Conservation (phyloP, 2,888 invertebrate genomes). For the Hylaea fasciaria region DNA sequence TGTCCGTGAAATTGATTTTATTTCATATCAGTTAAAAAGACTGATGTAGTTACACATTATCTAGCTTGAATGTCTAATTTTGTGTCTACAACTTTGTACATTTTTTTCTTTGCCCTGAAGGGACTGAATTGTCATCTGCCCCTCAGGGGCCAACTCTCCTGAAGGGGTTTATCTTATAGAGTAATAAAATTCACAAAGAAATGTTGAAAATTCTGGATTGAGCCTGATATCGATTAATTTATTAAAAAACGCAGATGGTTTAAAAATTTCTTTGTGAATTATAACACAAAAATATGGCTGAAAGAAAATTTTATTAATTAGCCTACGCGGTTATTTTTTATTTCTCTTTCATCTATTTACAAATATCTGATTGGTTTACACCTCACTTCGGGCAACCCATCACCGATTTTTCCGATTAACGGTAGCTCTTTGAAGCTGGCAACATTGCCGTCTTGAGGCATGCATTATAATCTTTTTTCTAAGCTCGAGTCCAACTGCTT, state of each 20-base stretch:
- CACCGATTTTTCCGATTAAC: constrained; percentile 45
- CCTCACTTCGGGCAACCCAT: constrained; percentile 42
- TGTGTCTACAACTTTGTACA: constrained; percentile 4
- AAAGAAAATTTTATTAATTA: constrained; percentile 50
- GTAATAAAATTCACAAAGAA: constrained; percentile 24
- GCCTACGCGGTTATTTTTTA: constrained; percentile 28
- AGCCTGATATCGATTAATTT: not conserved
- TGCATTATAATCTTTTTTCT: constrained; percentile 44
- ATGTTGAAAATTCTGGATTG: not conserved
- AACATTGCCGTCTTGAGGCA: constrained; percentile 41
- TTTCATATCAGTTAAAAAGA: constrained; percentile 14
- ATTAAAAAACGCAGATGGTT: not conserved
- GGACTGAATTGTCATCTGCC: constrained; percentile 5
- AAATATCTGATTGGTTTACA: constrained; percentile 6
- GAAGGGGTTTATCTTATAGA: constrained; percentile 24
- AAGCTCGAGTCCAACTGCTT: constrained; percentile 27
- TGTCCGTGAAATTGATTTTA: constrained; percentile 30
- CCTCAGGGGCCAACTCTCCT: constrained; percentile 10
- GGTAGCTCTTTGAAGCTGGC: constrained; percentile 33
- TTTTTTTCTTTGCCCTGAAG: not conserved
- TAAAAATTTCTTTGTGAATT: constrained; percentile 19
- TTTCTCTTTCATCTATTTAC: constrained; percentile 24
- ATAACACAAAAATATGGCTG: constrained; percentile 37
- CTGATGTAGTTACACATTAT: constrained; percentile 13
- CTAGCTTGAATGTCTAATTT: not conserved